Base-by-base conservation (phyloP, 2,888 invertebrate species). In the Matsumyia berberina region DNA sequence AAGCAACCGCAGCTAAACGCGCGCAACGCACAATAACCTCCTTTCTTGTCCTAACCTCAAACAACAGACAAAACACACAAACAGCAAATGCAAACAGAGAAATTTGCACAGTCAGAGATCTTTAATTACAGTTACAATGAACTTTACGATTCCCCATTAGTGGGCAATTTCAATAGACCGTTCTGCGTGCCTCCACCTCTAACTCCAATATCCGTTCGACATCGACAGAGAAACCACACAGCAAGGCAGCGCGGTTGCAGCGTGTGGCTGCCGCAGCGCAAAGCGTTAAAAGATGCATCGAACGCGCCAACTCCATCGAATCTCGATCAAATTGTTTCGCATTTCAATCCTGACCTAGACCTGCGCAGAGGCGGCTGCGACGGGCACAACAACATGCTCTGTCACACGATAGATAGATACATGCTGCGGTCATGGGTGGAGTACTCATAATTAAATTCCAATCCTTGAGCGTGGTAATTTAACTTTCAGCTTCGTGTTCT, bases 91-190 rank as follows among this genome's bases (percentile, higher is more conserved):
- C 80, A 70, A 76, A 85, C 80, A 67, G 73, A 74, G 74, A 85
- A 85, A 80, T 85, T 74, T 44, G 80, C 85, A 70, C 62, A 80
- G 80, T 80, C 69, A 85, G 74, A 69, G 85, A 85, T 85, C 85
- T 85, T 85, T 80, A 85, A 85, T 85, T 85, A 85, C 85, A 85
- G 85, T 85, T 80, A 85, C 85, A 80, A 80, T 85, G 85, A 80
- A 85, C 85, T 80, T 76, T 80, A 80, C 80, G 80, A 80, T 80
- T 80, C 70, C 62, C 85, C 80, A 85, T 85, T 85, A 85, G 85
- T 80, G 80, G 80, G 85, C 85, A 80, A 85, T 85, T 85, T 79
- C 69, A 42, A 74, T 64, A 64, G 33, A 24, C 73, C 49, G 66
- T 64, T 55, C 39, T 62, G 53, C 53, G 39, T 66, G 66, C 49